Percentiles rank a stretch among this genome's conserved stretches.
phyloP scores from a whole-genome alignment of 2,113 vertebrate genomes.

The Candoia aspera region DNA sequence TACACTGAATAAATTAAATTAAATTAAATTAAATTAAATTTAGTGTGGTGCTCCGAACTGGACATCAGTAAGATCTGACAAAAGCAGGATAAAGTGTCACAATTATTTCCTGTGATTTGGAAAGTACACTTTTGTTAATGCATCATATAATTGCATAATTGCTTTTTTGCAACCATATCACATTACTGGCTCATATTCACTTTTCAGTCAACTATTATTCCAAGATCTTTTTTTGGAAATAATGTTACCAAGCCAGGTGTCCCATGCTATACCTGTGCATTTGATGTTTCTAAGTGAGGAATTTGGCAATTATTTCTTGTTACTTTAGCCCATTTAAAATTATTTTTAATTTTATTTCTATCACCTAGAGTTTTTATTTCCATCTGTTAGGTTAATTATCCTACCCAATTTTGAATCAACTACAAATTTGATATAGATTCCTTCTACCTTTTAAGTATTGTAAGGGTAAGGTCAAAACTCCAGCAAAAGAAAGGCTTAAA shows the following conservation, averaged over 20 bases:
- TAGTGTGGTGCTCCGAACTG: background rate
- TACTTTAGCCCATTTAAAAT: background rate
- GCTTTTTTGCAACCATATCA: background rate
- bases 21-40: background rate
- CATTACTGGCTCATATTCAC: background rate
- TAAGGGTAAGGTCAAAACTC: background rate
- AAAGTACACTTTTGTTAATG: background rate
- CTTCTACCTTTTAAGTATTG: background rate
- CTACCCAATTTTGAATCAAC: background rate
- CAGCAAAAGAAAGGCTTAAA: background rate
- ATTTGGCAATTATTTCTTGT: background rate
- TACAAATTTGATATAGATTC: background rate
- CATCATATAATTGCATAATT: background rate
- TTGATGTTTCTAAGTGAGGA: background rate
- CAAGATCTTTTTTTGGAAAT: background rate
- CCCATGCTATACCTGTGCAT: background rate
- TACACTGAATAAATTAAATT: background rate
- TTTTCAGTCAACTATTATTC: background rate
- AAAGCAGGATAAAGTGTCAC: background rate
- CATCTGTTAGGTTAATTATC: background rate
- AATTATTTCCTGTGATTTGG: background rate
- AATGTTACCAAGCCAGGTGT: background rate
- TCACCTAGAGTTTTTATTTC: background rate
- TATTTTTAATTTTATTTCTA: background rate
- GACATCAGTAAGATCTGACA: background rate